These are phyloP conservation scores for Centropristis striata DNA, from an alignment of 2,113 vertebrate species.

Conservation along the genomic window DNA sequence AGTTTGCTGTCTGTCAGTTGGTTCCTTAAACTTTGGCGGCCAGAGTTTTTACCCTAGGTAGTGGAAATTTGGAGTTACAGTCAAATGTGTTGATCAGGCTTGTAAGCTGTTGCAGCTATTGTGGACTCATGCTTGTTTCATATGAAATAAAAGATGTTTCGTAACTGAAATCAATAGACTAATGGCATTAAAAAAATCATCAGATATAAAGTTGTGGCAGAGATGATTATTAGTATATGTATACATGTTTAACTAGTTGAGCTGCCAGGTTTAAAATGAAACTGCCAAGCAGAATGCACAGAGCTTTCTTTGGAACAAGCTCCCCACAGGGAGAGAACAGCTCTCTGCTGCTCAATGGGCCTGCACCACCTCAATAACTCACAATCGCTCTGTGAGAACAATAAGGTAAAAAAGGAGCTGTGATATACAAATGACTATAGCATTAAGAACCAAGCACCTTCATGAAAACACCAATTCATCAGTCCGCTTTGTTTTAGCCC, in stretches of 20 bases:
- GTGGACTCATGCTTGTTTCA: neutral
- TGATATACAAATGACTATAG: conserved; percentile 35
- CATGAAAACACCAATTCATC: conserved; percentile 52
- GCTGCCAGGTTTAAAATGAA: conserved; percentile 2
- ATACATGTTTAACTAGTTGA: conserved; percentile 3
- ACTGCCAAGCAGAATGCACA: neutral
- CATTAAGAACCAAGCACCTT: conserved; percentile 48
- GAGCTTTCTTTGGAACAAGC: conserved; percentile 43
- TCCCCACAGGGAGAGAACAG: conserved; percentile 31
- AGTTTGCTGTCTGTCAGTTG: too few species aligned
- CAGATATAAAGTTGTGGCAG: neutral
- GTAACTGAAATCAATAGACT: neutral
- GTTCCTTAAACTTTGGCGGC: too few species aligned
- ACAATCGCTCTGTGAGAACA: conserved; percentile 37
- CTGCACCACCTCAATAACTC: conserved; percentile 30
- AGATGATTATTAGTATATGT: conserved; percentile 1
- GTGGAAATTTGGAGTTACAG: too few species aligned
- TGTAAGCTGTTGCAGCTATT: too few species aligned
- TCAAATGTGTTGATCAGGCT: too few species aligned
- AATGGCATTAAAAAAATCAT: neutral
- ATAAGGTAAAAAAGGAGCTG: conserved; percentile 14
- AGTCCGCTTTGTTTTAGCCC: conserved; percentile 41
- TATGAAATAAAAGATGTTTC: neutral
- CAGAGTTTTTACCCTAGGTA: too few species aligned
- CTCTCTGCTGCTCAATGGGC: conserved; percentile 46